Evolutionary conservation across 2,113 vertebrate genomes (phyloP), one percentile per base, ranked within the genome.

Genomic region (Sinocyclocheilus grahami): DNA sequence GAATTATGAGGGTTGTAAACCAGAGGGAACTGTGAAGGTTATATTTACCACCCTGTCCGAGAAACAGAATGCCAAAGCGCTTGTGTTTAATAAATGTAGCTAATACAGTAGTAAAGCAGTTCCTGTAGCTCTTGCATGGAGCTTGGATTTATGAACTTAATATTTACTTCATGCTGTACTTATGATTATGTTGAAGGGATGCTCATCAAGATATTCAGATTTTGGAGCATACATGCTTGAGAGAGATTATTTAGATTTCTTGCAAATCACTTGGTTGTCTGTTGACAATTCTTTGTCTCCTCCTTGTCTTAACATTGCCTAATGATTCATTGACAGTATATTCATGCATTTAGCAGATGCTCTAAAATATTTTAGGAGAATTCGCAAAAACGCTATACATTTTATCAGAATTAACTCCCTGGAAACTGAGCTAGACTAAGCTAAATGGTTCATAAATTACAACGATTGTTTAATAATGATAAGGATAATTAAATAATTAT

Each of bases 11-110:
- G 82, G 33, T n/a, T 74, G 53, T 55, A 72, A 62, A 85, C 39
- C 51, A 46, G 27, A 48, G 58, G 58, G 60, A 51, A 27, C 72
- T 63, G 83, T 65, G 39, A n/a, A 63, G 83, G 83, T 48, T 4
- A 13, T 46, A 53, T 85, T 63, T 77, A 85, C 75, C 24, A 63
- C 62, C 13, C 72, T 78, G 24, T 85, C 42, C 24, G 1, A 48
- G 69, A 83, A 33, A 58, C 22, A 60, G 13, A 62, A 62, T 76
- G n/a, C 74, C 10, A 48, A 48, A 48, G 46, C 39, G 18, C 6
- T 46, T 63, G 83, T 4, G 11, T 48, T 48, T 77, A 2, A 51
- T 46, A 65, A 33, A 84, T 62, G 11, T 42, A 63, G 14, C 75
- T 22, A 30, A 82, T 51, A 48, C 39, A 53, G 42, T 27, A 16